A percentile compares a stretch with the other conserved stretches of the same genome.
Evolutionary conservation across 1,140 invertebrate species (phyloP).

Genomic region (Brachionus paranguensis): DNA sequence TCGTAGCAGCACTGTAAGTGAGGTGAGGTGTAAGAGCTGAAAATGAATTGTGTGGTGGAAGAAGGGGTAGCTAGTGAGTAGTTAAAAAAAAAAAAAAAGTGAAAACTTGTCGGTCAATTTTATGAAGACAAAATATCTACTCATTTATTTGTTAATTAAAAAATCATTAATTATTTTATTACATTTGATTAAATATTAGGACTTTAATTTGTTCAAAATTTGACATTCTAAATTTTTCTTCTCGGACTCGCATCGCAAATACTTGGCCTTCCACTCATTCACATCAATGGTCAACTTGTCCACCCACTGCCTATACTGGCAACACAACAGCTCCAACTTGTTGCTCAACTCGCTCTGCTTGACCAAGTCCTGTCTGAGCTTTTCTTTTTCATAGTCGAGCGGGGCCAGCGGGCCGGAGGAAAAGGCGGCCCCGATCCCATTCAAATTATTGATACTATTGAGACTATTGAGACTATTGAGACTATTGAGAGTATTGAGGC

Average conservation of each 20-base stretch:
- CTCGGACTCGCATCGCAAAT: slow-evolving; percentile 5
- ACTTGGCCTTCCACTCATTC: slow-evolving; percentile 37
- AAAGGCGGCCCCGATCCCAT: not conserved
- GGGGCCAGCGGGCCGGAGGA: not conserved
- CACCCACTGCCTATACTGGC: slow-evolving; percentile 34
- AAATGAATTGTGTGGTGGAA: too few relatives aligned
- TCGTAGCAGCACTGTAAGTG: too few relatives aligned
- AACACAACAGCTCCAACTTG: slow-evolving; percentile 17
- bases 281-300: slow-evolving; percentile 21
- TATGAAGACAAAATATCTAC: not conserved
- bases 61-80: too few relatives aligned
- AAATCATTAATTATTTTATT: not conserved
- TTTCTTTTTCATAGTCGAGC: slow-evolving; percentile 34
- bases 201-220: slow-evolving; percentile 11
- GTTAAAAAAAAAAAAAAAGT: too few relatives aligned
- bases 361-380: not conserved
- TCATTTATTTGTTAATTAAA: not conserved
- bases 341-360: slow-evolving; percentile 26
- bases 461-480: not conserved
- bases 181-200: slow-evolving; percentile 5
- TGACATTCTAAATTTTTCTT: slow-evolving; percentile 31
- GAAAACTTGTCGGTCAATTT: not conserved
- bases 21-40: too few relatives aligned
- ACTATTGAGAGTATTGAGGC: too few relatives aligned
- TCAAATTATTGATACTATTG: not conserved